phyloP scores from a whole-genome alignment of 2,113 vertebrate genomes.

The Oncorhynchus masou region DNA sequence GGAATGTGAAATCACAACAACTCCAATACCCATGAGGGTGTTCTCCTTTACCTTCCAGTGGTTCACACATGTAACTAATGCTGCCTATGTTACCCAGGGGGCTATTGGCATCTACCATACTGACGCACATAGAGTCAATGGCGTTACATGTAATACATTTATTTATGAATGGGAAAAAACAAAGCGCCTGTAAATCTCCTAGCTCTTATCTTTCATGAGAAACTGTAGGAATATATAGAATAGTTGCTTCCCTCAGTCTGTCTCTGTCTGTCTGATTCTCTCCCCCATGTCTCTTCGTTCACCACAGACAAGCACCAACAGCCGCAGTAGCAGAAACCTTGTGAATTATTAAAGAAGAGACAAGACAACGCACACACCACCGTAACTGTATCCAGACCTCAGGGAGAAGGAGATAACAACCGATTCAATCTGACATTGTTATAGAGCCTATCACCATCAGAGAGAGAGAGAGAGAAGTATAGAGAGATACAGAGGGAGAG shows the following conservation, averaged over 20 bases:
- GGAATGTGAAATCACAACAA: neutral
- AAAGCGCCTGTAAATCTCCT: too few species aligned
- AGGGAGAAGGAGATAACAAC: slow-evolving; percentile 63
- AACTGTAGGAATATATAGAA: neutral
- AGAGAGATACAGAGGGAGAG: neutral
- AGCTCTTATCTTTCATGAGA: neutral
- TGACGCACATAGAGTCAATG: slow-evolving; percentile 16
- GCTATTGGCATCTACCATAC: slow-evolving; percentile 21
- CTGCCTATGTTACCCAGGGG: slow-evolving; percentile 33
- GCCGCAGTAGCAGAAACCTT: slow-evolving; percentile 54
- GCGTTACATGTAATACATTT: neutral
- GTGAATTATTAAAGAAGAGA: slow-evolving; percentile 70
- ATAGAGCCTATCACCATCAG: slow-evolving; percentile 57
- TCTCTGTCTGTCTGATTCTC: neutral
- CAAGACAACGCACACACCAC: slow-evolving; percentile 45
- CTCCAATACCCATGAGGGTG: neutral
- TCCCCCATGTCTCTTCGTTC: neutral
- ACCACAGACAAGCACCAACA: slow-evolving; percentile 40
- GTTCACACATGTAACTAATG: neutral
- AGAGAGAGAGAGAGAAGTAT: slow-evolving; percentile 16
- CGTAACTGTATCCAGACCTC: slow-evolving; percentile 52
- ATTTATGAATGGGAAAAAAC: too few species aligned
- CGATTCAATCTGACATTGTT: slow-evolving; percentile 65
- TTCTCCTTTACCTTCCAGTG: neutral
- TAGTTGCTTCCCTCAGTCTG: neutral